Evolutionary conservation across 2,797 vertebrate genomes (phyloP), one percentile per base, ranked within the genome.

Genomic region (Falco naumanni): DNA sequence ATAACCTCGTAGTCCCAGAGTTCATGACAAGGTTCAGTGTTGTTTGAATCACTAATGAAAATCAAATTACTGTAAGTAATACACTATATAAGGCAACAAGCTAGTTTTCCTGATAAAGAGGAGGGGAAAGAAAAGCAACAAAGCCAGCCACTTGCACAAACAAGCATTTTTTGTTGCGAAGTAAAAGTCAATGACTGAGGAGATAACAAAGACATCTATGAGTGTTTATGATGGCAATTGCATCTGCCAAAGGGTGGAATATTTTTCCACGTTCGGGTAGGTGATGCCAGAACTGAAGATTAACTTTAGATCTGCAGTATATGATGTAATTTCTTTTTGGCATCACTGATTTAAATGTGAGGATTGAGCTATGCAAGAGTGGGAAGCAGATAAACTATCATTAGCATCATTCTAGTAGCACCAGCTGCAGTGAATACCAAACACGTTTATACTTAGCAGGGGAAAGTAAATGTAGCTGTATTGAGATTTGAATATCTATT

Each of bases 381-480:
- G 65, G 41, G 61, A 93, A 95, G 86, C 78, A 89, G 81, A 94
- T 84, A 87, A 90, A 75, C 81, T 89, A 82, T 95, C 91, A 95
- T 95, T 93, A 93, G 9, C 64, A 93, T 93, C 75, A 68, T 92
- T 96, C 51, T 65, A 83, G 81, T 90, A 85, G 89, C 81, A 87
- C 75, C 86, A 94, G 68, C 88, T 93, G 84, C 78, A 82, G 29
- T 68, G 93, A 95, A 94, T 96, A 61, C 68, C 93, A 80, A 94
- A 64, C 56, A 91, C 28, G 10, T 89, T 95, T 93, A 93, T 90
- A 90, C 94, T 95, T 96, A 95, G 90, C 81, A 93, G 50, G 45
- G 72, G 69, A 78, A 92, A 92, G 78, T 41, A 82, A 92, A 75
- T 69, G 86, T 75, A 80, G 70, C 81, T 89, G 11, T 48, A 22